Evolutionary conservation across 2,797 vertebrate genomes (phyloP).

Genomic region (Leuciscus waleckii): DNA sequence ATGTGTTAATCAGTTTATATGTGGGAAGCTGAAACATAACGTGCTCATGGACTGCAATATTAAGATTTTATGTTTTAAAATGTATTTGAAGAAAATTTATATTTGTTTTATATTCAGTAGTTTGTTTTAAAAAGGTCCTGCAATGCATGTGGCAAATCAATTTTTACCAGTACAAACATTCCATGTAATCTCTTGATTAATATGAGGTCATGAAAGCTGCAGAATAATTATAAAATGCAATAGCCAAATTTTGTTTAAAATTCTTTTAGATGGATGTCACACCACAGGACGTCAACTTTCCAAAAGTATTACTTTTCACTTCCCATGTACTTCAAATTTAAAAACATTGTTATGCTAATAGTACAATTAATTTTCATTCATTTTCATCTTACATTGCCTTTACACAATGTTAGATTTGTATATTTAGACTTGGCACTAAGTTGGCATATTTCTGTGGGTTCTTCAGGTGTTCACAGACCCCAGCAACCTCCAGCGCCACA

Average conservation of each 20-base stretch:
- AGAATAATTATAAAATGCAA: not conserved
- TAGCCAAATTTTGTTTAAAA: slow-evolving; percentile 14
- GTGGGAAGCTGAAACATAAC: not conserved
- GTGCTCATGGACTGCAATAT: not conserved
- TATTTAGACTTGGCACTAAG: slow-evolving; percentile 7
- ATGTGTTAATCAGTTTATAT: not conserved
- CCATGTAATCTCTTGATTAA: slow-evolving; percentile 22
- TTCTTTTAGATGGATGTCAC: slow-evolving; percentile 22
- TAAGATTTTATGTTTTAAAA: not conserved
- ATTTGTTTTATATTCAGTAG: not conserved
- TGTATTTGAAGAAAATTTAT: not conserved
- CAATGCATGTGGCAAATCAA: not conserved
- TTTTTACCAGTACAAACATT: slow-evolving; percentile 16
- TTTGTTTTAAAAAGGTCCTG: slow-evolving; percentile 9
- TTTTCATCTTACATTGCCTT: slow-evolving; percentile 12
- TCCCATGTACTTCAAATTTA: slow-evolving; percentile 36
- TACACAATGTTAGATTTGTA: not conserved
- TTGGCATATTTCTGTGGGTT: slow-evolving; percentile 49
- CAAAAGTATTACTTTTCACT: slow-evolving; percentile 8
- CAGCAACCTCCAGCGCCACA: slow-evolving; percentile 98
- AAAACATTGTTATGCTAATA: not conserved
- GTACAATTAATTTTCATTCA: not conserved
- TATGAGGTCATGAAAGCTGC: not conserved
- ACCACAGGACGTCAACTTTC: slow-evolving; percentile 23
- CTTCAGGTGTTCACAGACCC: slow-evolving; percentile 97